Conservation (phyloP, 1,140 invertebrate genomes). For the Dreissena rostriformis region DNA sequence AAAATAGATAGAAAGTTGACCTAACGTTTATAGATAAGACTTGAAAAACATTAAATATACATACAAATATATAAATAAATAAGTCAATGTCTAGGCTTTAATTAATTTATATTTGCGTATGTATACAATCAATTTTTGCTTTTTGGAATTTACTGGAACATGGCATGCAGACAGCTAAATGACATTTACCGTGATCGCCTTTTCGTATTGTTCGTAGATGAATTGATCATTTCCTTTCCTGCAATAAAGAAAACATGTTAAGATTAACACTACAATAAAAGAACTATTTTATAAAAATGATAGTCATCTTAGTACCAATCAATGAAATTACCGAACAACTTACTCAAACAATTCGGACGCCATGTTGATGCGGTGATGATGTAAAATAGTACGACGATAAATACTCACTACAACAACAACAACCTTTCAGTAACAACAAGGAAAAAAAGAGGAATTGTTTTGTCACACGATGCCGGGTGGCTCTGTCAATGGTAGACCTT, state of each 20-base stretch:
- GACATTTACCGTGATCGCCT: conserved; percentile 70
- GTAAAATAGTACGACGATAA: conserved; percentile 5
- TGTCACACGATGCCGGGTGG: conserved; percentile 56
- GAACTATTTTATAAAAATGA: neutral
- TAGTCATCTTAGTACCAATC: neutral
- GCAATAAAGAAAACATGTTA: conserved; percentile 59
- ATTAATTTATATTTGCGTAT: too few species aligned
- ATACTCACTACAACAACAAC: neutral
- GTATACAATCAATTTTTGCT: neutral
- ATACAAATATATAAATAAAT: too few species aligned
- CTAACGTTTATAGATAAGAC: too few species aligned
- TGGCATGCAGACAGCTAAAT: neutral
- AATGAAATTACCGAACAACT: neutral
- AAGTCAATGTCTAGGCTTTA: too few species aligned
- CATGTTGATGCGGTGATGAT: conserved; percentile 50
- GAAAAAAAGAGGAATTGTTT: neutral
- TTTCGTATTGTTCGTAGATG: conserved; percentile 75
- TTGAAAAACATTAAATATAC: too few species aligned
- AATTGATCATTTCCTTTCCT: conserved; percentile 76
- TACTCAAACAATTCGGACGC: conserved; percentile 65
- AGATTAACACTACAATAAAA: too few species aligned
- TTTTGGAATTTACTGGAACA: conserved; percentile 38
- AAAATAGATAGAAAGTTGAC: too few species aligned
- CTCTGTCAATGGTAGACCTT: conserved; percentile 63
- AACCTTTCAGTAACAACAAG: neutral